Conservation (phyloP, 2,113 vertebrate species). For the Saccopteryx bilineata region DNA sequence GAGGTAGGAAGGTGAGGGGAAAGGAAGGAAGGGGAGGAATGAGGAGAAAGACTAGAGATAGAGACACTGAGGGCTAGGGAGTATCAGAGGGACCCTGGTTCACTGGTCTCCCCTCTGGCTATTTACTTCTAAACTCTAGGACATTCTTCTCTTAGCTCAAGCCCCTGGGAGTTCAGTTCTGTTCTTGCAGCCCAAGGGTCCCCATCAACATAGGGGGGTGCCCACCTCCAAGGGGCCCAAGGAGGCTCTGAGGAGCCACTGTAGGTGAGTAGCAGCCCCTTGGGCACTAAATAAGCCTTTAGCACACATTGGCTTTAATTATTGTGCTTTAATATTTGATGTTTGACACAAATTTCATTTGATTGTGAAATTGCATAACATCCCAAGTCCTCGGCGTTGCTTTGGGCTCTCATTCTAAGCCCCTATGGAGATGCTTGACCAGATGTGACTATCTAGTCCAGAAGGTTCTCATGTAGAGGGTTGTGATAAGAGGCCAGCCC, state of each 20-base stretch:
- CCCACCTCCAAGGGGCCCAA: neutral
- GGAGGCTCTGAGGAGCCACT: neutral
- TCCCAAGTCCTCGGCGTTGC: fast-evolving
- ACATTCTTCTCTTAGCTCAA: neutral
- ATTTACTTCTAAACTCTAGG: neutral
- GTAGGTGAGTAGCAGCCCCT: fast-evolving
- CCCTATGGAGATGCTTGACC: neutral
- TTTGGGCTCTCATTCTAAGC: neutral
- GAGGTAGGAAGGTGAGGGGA: neutral
- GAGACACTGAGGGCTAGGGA: too few relatives aligned
- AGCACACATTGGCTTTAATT: fast-evolving
- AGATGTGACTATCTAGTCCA: neutral
- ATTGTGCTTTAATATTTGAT: fast-evolving
- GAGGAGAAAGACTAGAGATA: neutral
- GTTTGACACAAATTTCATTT: neutral
- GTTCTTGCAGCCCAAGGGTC: neutral
- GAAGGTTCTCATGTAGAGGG: neutral
- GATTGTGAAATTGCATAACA: neutral
- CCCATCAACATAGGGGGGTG: fast-evolving
- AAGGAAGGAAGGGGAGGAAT: too few relatives aligned
- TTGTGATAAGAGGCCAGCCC: neutral
- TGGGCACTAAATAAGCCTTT: neutral
- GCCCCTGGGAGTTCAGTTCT: neutral
- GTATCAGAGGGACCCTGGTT: neutral
- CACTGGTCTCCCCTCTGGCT: too few relatives aligned